phyloP scores from a whole-genome alignment of 2,888 invertebrate species.

The Meiosimyza platycephala region DNA sequence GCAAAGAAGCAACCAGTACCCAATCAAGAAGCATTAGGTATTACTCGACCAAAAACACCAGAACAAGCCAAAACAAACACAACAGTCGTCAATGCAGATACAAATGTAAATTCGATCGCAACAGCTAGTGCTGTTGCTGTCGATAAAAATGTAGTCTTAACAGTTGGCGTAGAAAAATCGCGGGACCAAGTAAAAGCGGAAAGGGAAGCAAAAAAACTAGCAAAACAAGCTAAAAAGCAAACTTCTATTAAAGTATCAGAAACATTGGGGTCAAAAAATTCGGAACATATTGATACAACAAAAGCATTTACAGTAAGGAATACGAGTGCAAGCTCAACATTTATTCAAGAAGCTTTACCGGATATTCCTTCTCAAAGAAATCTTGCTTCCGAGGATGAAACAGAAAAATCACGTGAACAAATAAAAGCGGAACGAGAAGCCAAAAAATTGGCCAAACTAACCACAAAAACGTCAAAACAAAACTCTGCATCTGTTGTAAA shows the following conservation, averaged over 20 bases:
- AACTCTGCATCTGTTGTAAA: neutral
- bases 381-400: neutral
- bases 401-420: slow-evolving; percentile 69
- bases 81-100: no score
- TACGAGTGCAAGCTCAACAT: neutral
- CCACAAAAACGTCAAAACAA: slow-evolving; percentile 67
- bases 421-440: slow-evolving; percentile 75
- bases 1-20: slow-evolving; percentile 62
- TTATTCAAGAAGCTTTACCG: slow-evolving; percentile 5
- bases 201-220: slow-evolving; percentile 75
- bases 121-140: no score
- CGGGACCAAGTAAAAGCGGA: slow-evolving; percentile 74
- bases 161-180: slow-evolving; percentile 56
- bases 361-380: neutral
- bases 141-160: no score
- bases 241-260: slow-evolving; percentile 32
- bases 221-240: slow-evolving; percentile 71
- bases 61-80: no score
- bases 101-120: no score
- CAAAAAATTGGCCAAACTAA: slow-evolving; percentile 73
- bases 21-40: no score
- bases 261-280: slow-evolving; percentile 11
- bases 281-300: neutral
- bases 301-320: neutral
- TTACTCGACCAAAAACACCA: no score